Percentiles rank a stretch among this genome's conserved stretches.
Evolutionary conservation across 2,113 vertebrate species (phyloP).

Genomic region (Centropus bengalensis): DNA sequence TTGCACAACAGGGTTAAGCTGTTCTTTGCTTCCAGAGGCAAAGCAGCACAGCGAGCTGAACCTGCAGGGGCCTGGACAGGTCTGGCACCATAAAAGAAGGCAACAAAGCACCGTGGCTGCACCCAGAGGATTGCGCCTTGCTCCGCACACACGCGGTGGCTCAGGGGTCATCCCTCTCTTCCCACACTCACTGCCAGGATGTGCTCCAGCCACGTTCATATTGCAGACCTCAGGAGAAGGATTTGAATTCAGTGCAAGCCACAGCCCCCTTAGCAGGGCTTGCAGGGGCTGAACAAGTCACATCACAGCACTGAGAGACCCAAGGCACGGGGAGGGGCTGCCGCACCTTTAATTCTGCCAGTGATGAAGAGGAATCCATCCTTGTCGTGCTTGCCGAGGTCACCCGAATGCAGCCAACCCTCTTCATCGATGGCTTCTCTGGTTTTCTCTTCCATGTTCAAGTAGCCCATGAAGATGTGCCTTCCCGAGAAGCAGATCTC

Average conservation of each 20-base stretch:
- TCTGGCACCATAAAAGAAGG: background rate
- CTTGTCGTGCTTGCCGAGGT: constrained; percentile 84
- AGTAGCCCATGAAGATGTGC: constrained; percentile 95
- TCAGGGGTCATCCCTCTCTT: background rate
- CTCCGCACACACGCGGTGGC: background rate
- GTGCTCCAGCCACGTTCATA: accelerated
- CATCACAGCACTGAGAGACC: accelerated
- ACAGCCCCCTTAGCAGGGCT: background rate
- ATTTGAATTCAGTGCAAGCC: background rate
- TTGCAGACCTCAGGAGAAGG: background rate
- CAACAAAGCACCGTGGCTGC: background rate
- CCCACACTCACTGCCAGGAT: background rate
- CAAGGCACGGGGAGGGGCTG: accelerated
- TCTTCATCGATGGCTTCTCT: constrained; percentile 82
- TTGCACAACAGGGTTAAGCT: background rate
- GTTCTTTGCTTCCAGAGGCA: background rate
- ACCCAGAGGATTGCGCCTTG: background rate
- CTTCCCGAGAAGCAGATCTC: constrained; percentile 93
- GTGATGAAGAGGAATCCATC: constrained; percentile 90
- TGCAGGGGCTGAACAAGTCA: accelerated
- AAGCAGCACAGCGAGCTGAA: background rate
- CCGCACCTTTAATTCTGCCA: constrained; percentile 90
- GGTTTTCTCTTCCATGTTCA: constrained; percentile 85
- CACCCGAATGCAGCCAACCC: constrained; percentile 93
- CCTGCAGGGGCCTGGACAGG: background rate